Evolutionary conservation across 2,113 vertebrate genomes (phyloP), one percentile per base, ranked within the genome.

Genomic region (Catagonus wagneri): DNA sequence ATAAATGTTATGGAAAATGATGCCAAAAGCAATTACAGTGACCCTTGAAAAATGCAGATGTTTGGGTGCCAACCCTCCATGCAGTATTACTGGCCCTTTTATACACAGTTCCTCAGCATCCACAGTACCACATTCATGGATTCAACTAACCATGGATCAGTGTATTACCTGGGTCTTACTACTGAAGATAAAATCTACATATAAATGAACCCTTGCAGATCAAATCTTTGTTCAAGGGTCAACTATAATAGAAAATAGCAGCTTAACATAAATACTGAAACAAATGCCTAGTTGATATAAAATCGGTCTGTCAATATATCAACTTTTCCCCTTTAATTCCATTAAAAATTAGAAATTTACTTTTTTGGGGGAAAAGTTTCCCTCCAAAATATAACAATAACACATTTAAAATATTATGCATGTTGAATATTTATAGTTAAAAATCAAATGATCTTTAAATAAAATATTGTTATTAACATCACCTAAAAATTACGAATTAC

Each of bases 181-280:
- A 58, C 20, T 79, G 76, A 79, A 79, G 44, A 56, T 58, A 58
- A 23, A 58, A 34, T 34, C 54, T 13, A 4, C 22, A 25, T 34
- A 34, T 79, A 58, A 79, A 58, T 58, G 76, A 54, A 79, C 20
- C 76, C 54, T 25, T 25, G 54, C 1, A 58, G 6, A 58, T 79
- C 76, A 79, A 79, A 79, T 20, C 54, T 12, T 58, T 58, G 8
- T 79, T 58, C 32, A 79, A 79, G 12, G n/a, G 14, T 25, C 54
- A 36, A 34, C 7, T 58, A 7, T 79, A 89, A 81, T 95, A 7
- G 44, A 91, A 96, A 78, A 12, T 39, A 75, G 4, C 34, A 93
- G 25, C 16, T 74, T 87, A 93, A 12, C 2, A 71, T 65, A 36
- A 93, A 90, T 84, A 84, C 34, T 75, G 69, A 91, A 94, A 63